Base-by-base conservation (phyloP, 2,888 invertebrate genomes). In the Hypena proboscidalis region DNA sequence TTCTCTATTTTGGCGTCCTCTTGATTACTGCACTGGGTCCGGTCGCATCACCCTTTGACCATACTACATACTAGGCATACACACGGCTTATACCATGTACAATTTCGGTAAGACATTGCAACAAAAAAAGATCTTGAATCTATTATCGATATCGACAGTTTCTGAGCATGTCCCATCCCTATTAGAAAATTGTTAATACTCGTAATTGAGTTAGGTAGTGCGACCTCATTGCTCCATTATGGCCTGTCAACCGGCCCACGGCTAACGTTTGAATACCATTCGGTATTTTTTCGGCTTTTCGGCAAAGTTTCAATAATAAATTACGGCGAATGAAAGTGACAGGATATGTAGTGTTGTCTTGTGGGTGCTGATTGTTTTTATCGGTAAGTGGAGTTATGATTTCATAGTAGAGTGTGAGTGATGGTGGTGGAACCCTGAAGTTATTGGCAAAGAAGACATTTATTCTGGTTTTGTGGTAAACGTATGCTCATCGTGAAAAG, bases 131-230 rank as follows among this genome's bases (percentile, higher is more conserved):
- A 4, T 17, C 3, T 5, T 17, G 3, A 4, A 17, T 17, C 17
- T 17, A 3, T 17, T 14, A 14, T 14, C 6, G n/a, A 21, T 26
- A 42, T 36, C 30, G 33, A 34, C 8, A 37, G n/a, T 29, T 49
- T 31, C 31, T 51, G 36, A 33, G 39, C 48, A 21, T 0, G 8
- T 45, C 47, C 30, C 85, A 65, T 53, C 86, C 70, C 90, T 86
- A 78, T 35, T 58, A 69, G 77, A 77, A 83, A 85, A 87, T 85
- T 81, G 86, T 83, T 90, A 90, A 90, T 89, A 80, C 88, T 69
- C 77, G 69, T 90, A 90, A 90, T 90, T 90, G 89, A 90, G 81
- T 90, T 90, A 90, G 75, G 75, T 77, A 77, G 66, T 70, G 69
- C 81, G 86, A 80, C 86, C 85, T 83, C 82, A 74, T 71, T 71